phyloP scores from a whole-genome alignment of 2,113 vertebrate genomes.

The Leptodactylus fuscus region DNA sequence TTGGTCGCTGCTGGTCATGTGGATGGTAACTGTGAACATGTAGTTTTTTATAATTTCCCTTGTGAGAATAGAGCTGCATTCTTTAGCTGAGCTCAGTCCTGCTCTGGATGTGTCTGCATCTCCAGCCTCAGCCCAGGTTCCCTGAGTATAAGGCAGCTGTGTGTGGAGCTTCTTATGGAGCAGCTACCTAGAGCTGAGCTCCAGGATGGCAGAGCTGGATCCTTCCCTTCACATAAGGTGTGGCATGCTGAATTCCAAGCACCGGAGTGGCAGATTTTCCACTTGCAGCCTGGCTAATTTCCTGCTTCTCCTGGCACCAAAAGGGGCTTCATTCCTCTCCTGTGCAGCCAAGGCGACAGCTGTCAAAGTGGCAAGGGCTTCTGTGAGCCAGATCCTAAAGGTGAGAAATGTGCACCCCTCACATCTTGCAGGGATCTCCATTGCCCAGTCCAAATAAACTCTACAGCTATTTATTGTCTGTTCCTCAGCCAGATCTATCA shows the following conservation, averaged over 20 bases:
- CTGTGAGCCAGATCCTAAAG: slow-evolving; percentile 78
- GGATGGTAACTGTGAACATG: slow-evolving; percentile 94
- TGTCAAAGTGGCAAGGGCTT: slow-evolving; percentile 79
- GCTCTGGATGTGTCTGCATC: slow-evolving; percentile 79
- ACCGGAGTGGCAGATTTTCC: slow-evolving; percentile 74
- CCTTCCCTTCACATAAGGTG: slow-evolving; percentile 73
- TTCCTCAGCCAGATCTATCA: slow-evolving; percentile 13
- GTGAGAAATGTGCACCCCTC: slow-evolving; percentile 77
- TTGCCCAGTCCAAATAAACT: slow-evolving; percentile 18
- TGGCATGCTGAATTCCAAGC: slow-evolving; percentile 73
- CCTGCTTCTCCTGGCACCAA: slow-evolving; percentile 82
- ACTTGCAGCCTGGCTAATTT: slow-evolving; percentile 83
- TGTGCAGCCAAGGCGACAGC: slow-evolving; percentile 78
- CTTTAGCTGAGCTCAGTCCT: slow-evolving; percentile 86
- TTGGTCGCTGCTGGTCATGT: slow-evolving; percentile 93
- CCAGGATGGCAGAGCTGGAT: slow-evolving; percentile 70
- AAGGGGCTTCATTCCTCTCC: slow-evolving; percentile 77
- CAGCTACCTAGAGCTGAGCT: slow-evolving; percentile 67
- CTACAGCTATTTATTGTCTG: slow-evolving; percentile 27
- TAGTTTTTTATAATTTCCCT: slow-evolving; percentile 99
- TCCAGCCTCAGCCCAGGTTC: slow-evolving; percentile 70
- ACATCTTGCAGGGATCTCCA: neutral
- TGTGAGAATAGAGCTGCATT: slow-evolving; percentile 94
- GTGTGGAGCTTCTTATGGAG: slow-evolving; percentile 68
- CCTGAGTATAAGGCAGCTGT: slow-evolving; percentile 74